phyloP scores from a whole-genome alignment of 1,140 invertebrate genomes.

The Apis cerana region DNA sequence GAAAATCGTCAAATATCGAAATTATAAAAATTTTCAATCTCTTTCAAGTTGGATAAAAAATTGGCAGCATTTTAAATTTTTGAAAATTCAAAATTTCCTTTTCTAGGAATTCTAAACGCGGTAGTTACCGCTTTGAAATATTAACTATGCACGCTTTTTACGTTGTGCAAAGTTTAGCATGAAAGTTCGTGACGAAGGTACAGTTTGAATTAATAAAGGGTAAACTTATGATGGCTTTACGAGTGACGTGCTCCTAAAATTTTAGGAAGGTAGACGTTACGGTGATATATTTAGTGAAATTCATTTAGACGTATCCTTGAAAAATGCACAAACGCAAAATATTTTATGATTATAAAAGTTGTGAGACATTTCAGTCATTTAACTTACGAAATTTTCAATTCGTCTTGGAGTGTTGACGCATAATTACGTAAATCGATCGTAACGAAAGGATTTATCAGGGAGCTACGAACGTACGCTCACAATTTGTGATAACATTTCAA shows the following conservation, averaged over 20 bases:
- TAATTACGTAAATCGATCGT: neutral
- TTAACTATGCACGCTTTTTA: conserved; percentile 11
- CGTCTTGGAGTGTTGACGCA: no score
- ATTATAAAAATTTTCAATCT: no score
- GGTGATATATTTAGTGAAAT: no score
- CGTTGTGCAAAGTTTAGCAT: neutral
- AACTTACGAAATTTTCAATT: no score
- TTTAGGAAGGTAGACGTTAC: neutral
- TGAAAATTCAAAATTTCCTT: neutral
- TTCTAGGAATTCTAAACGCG: neutral
- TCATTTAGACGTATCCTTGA: no score
- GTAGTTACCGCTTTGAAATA: conserved; percentile 8
- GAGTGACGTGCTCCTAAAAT: neutral
- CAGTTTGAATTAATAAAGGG: conserved; percentile 12
- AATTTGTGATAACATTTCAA: neutral
- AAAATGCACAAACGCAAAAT: no score
- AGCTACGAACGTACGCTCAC: neutral
- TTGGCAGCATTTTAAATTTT: no score
- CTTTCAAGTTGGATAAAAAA: no score
- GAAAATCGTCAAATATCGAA: no score
- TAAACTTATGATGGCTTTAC: conserved; percentile 5
- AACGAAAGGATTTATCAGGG: neutral
- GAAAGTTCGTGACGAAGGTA: neutral
- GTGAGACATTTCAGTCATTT: no score
- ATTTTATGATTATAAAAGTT: neutral